phyloP scores from a whole-genome alignment of 2,113 vertebrate genomes.

The Clarias gariepinus region DNA sequence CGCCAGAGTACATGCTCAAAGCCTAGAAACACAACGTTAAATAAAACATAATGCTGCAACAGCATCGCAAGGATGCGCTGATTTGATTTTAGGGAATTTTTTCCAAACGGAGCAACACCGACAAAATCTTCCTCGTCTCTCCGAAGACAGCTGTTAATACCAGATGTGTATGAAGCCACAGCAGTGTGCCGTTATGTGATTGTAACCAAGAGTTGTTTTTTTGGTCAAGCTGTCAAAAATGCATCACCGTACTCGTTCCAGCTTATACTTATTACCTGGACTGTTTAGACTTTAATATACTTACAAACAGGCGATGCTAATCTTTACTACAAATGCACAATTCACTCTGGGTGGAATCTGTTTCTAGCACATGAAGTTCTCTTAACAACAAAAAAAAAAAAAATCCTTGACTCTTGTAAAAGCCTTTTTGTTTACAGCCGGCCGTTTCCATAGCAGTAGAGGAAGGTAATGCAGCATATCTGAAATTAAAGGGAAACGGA shows the following conservation, averaged over 20 bases:
- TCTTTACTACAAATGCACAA: not conserved
- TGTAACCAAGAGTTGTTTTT: not conserved
- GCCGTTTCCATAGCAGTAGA: conserved; percentile 71
- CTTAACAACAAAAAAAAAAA: not conserved
- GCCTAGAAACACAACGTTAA: not conserved
- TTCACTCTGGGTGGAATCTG: not conserved
- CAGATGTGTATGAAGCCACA: not conserved
- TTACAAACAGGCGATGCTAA: not conserved
- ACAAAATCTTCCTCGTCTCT: not conserved
- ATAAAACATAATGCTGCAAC: not conserved
- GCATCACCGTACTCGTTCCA: not conserved
- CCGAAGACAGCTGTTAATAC: not conserved
- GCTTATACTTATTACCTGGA: not conserved
- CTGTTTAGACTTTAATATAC: not conserved
- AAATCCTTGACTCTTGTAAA: conserved; percentile 53
- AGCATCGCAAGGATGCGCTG: not conserved
- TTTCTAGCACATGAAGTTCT: conserved; percentile 15
- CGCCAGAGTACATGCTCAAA: not conserved
- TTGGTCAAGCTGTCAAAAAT: not conserved
- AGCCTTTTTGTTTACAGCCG: conserved; percentile 68
- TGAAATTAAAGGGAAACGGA: conserved; percentile 66
- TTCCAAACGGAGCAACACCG: not conserved
- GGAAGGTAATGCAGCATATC: conserved; percentile 61
- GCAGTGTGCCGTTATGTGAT: not conserved
- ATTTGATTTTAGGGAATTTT: not conserved